Base-by-base conservation (phyloP, 2,888 invertebrate species). In the Idaea dimidiata region DNA sequence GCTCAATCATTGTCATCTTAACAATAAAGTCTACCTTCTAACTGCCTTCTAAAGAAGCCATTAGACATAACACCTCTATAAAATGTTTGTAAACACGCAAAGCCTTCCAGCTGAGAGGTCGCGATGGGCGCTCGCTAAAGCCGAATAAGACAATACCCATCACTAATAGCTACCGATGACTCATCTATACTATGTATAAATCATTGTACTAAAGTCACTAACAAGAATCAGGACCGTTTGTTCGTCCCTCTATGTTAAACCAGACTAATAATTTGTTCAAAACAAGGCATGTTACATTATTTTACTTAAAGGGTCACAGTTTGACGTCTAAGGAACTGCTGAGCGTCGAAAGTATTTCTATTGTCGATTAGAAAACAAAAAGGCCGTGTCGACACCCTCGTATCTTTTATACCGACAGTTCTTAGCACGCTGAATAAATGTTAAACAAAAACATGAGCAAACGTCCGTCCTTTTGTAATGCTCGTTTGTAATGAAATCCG, bases 81-180 rank as follows among this genome's bases (percentile, higher is more conserved):
- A 91, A 91, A 83, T 92, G 89, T 92, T 92, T 90, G 91, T 91
- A 91, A 91, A 92, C 92, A 92, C 77, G 84, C 81, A 88, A 88
- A 88, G 86, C 85, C 70, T 69, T 87, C 91, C 91, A 88, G 84
- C 91, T 86, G 91, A 59, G 92, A 80, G 76, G 76, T 72, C 72
- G 73, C 67, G 72, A 73, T 72, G 75, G 76, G 72, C 72, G 76
- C 74, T 79, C 78, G 74, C 79, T 66, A 67, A 67, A 53, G 64
- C 66, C 69, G 68, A 63, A 72, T 83, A 86, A 91, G 87, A 91
- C 89, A 91, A 92, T 87, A 72, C 73, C 66, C 78, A 73, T 74
- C 72, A 74, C 84, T 87, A 87, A 88, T 86, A 76, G 85, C 85
- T 86, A 83, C 87, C 88, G 82, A 88, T 91, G 90, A 91, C 81